Evolutionary conservation across 2,797 vertebrate genomes (phyloP).

Genomic region (Aeoliscus strigatus): DNA sequence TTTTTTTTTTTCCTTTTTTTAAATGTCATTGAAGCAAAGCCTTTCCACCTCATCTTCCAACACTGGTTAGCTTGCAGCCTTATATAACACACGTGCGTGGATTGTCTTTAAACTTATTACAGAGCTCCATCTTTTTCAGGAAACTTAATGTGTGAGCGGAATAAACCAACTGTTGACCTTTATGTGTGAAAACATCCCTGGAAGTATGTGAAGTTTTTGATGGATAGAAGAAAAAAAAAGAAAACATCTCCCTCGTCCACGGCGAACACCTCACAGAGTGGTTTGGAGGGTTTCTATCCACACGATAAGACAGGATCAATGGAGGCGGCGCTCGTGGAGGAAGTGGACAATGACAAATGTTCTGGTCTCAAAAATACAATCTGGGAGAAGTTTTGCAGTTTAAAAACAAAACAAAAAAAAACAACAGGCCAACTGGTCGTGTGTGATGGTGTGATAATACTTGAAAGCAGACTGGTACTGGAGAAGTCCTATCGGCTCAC

Average conservation of each 20-base stretch:
- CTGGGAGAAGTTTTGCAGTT: conserved; percentile 24
- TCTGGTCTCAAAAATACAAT: conserved; percentile 19
- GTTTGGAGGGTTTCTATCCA: conserved; percentile 2
- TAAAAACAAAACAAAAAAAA: conserved; percentile 8
- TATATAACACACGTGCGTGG: conserved; percentile 9
- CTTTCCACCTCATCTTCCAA: no score
- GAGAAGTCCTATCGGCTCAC: conserved; percentile 68
- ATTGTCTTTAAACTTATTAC: conserved; percentile 26
- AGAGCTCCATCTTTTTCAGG: conserved; percentile 5
- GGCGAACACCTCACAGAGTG: conserved; percentile 16
- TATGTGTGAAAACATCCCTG: no score
- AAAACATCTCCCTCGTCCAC: conserved; percentile 12
- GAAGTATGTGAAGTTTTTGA: neutral
- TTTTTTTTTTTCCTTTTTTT: no score
- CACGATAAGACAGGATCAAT: no score
- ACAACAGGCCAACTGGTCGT: conserved; percentile 30
- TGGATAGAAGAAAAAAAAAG: conserved; percentile 7
- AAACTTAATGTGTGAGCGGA: conserved; percentile 6
- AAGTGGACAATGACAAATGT: conserved; percentile 33
- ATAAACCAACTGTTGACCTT: conserved; percentile 3
- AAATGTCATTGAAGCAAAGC: no score
- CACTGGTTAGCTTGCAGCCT: conserved; percentile 3
- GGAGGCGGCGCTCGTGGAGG: conserved; percentile 15
- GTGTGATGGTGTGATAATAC: conserved; percentile 44
- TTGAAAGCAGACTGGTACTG: conserved; percentile 58